These are phyloP conservation scores for Corynorhinus townsendii DNA, from an alignment of 2,113 vertebrate genomes.

Conservation along the genomic window DNA sequence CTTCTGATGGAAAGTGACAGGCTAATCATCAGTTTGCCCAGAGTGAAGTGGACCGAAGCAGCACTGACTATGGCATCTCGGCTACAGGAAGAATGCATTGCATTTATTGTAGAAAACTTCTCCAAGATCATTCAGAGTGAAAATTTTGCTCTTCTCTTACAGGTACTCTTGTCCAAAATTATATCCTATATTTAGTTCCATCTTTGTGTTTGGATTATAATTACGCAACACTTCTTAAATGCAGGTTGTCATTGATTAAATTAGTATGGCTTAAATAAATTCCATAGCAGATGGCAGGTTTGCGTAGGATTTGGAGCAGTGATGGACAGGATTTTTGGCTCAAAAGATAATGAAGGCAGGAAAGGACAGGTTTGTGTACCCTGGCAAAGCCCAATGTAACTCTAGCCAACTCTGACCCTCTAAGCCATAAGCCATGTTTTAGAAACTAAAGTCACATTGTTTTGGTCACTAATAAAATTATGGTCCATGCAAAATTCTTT, in stretches of 20 bases:
- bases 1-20: slow-evolving; percentile 90
- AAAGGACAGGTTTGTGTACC: neutral
- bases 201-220: slow-evolving; percentile 43
- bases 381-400: slow-evolving; percentile 32
- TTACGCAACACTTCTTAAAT: slow-evolving; percentile 49
- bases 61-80: slow-evolving; percentile 83
- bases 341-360: slow-evolving; percentile 3
- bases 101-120: slow-evolving; percentile 86
- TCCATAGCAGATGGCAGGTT: slow-evolving; percentile 62
- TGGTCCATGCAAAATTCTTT: neutral
- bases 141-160: slow-evolving; percentile 86
- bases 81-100: slow-evolving; percentile 88
- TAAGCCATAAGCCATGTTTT: neutral
- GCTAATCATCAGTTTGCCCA: slow-evolving; percentile 89
- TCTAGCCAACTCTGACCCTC: slow-evolving; percentile 23
- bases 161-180: slow-evolving; percentile 79
- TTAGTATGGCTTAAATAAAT: slow-evolving; percentile 55
- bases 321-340: slow-evolving; percentile 59
- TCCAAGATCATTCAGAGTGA: slow-evolving; percentile 82
- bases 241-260: slow-evolving; percentile 59
- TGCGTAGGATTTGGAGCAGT: slow-evolving; percentile 45
- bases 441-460: neutral
- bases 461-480: slow-evolving; percentile 15
- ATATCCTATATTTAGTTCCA: neutral
- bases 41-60: slow-evolving; percentile 92